These are phyloP conservation scores for Tortricodes alternella DNA, from an alignment of 2,888 invertebrate genomes.

Conservation along the genomic window DNA sequence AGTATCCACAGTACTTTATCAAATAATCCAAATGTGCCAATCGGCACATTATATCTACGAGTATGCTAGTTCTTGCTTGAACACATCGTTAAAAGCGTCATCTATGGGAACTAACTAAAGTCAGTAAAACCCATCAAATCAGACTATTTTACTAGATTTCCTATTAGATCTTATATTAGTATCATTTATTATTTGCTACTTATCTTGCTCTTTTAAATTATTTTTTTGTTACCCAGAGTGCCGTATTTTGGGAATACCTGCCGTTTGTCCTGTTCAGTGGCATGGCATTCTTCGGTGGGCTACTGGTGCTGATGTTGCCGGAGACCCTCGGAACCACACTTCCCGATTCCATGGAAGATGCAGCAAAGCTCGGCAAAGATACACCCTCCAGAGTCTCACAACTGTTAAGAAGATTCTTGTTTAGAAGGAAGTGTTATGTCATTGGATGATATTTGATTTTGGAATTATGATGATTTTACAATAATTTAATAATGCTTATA, in stretches of 20 bases:
- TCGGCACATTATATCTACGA: too few species aligned
- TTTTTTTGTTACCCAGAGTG: not conserved
- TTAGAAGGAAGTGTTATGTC: not conserved
- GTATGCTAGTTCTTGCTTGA: too few species aligned
- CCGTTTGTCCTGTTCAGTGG: slow-evolving; percentile 70
- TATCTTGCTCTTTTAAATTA: not conserved
- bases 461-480: not conserved
- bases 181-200: too few species aligned
- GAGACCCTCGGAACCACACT: slow-evolving; percentile 69
- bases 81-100: too few species aligned
- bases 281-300: slow-evolving; percentile 61
- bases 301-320: slow-evolving; percentile 64
- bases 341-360: slow-evolving; percentile 71
- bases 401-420: not conserved
- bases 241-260: slow-evolving; percentile 32
- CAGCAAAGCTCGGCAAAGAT: slow-evolving; percentile 38
- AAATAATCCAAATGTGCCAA: too few species aligned
- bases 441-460: not conserved
- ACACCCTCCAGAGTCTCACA: not conserved
- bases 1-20: too few species aligned
- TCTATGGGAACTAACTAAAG: too few species aligned
- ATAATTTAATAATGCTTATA: too few species aligned
- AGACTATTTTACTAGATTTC: not conserved
- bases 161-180: not conserved
- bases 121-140: too few species aligned